Evolutionary conservation across 2,888 invertebrate genomes (phyloP).

Genomic region (Craniophora ligustri): DNA sequence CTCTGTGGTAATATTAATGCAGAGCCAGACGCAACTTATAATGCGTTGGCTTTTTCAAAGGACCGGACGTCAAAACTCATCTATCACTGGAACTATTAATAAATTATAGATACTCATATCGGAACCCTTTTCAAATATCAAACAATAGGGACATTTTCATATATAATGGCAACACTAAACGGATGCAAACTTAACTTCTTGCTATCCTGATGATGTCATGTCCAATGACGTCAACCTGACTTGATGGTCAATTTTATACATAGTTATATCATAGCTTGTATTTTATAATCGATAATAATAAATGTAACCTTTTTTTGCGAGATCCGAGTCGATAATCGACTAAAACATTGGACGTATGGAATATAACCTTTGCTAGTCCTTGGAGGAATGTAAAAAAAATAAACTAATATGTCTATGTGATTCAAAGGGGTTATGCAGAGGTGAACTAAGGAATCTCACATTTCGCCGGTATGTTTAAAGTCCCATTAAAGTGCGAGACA

Average conservation of each 20-base stretch:
- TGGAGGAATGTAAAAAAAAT: neutral
- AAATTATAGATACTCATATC: neutral
- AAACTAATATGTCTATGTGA: no score
- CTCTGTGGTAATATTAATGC: no score
- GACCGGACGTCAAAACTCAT: neutral
- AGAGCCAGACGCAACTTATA: no score
- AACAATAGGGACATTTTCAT: slow-evolving; percentile 6
- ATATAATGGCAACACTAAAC: slow-evolving; percentile 53
- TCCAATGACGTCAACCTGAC: slow-evolving; percentile 19
- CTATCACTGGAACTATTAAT: neutral
- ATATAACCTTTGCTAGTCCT: slow-evolving; percentile 17
- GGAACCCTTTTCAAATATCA: slow-evolving; percentile 9
- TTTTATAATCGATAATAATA: slow-evolving; percentile 30
- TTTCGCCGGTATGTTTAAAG: no score
- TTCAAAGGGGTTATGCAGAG: no score
- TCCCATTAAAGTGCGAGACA: no score
- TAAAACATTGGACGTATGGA: slow-evolving; percentile 2
- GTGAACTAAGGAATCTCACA: no score
- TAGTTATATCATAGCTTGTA: no score
- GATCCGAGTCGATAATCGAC: neutral
- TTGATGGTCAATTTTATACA: slow-evolving; percentile 28
- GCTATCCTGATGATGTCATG: slow-evolving; percentile 52
- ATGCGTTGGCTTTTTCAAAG: neutral
- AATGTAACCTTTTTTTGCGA: slow-evolving; percentile 17
- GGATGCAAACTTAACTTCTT: slow-evolving; percentile 53